These are phyloP conservation scores for Brienomyrus brachyistius DNA, from an alignment of 2,113 vertebrate genomes.

Conservation along the genomic window DNA sequence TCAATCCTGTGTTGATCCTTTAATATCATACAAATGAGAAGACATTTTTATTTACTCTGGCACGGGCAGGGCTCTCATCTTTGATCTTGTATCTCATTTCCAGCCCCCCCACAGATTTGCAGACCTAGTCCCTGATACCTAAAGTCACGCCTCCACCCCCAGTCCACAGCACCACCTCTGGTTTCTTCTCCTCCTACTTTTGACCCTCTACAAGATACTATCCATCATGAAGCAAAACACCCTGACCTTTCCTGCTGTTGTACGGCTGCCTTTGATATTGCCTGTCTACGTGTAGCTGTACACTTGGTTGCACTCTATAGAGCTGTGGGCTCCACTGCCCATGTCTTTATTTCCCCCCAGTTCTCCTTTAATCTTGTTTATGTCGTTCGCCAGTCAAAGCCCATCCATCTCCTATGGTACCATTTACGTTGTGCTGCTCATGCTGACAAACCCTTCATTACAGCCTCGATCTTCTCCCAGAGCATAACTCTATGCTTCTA, in stretches of 20 bases:
- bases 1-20: neutral
- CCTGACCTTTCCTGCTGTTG: neutral
- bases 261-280: neutral
- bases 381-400: neutral
- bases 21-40: neutral
- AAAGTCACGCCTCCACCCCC: neutral
- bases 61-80: neutral
- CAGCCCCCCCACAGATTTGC: neutral
- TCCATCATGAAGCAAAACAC: neutral
- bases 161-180: neutral
- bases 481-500: neutral
- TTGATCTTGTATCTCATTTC: slow-evolving; percentile 2
- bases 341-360: neutral
- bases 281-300: neutral
- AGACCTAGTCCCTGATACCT: neutral
- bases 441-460: neutral
- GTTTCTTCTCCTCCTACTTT: neutral
- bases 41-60: neutral
- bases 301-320: neutral
- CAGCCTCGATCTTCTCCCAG: neutral
- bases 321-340: neutral
- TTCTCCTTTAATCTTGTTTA: neutral
- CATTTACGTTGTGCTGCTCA: neutral
- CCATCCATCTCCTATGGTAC: neutral
- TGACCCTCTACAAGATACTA: slow-evolving; percentile 5